Base-by-base conservation (phyloP, 2,888 invertebrate species). In the Sisyra terminalis region DNA sequence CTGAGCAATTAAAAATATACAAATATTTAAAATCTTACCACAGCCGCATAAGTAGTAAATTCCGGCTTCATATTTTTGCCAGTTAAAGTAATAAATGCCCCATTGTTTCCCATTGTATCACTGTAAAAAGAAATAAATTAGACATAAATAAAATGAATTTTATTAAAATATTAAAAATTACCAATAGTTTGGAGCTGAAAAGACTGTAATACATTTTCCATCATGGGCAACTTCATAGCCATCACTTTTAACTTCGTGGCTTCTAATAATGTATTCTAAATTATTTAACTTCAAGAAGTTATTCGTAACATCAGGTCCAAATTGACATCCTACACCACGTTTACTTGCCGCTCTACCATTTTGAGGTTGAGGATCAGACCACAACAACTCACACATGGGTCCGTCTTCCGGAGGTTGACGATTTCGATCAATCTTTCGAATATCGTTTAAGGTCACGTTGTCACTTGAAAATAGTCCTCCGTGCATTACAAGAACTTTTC, bases 141-240 rank as follows among this genome's bases (percentile, higher is more conserved):
- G 10, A 4, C 8, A 2, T 14, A 7, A 24, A 11, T 11, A 24
- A 9, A 39, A 39, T 11, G 11, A 39, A 29, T n/a, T 24, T 24
- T 15, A 34, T 15, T n/a, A n/a, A 29, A 9, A 11, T 45, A 8
- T 18, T 29, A 35, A 41, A 41, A 60, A 65, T 62, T 62, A 92
- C 92, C 97, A 98, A 73, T 98, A 98, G 64, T 99, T 99, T 49
- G 98, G 98, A 52, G 98, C 98, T 1, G 96, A 96, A 71, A 98
- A 99, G 39, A 98, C 94, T 9, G 98, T 98, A 57, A 97, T 89
- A 60, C 97, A 97, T 58, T 88, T 88, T 30, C 90, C 93, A 56
- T 87, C 78, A 59, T 98, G 98, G 18, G 87, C 85, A 36, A 89
- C 67, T 64, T 98, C 97, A 58, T 94, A 98, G 1, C 98, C 98